Evolutionary conservation across 2,113 vertebrate genomes (phyloP), one percentile per base, ranked within the genome.

Genomic region (Stegastes partitus): DNA sequence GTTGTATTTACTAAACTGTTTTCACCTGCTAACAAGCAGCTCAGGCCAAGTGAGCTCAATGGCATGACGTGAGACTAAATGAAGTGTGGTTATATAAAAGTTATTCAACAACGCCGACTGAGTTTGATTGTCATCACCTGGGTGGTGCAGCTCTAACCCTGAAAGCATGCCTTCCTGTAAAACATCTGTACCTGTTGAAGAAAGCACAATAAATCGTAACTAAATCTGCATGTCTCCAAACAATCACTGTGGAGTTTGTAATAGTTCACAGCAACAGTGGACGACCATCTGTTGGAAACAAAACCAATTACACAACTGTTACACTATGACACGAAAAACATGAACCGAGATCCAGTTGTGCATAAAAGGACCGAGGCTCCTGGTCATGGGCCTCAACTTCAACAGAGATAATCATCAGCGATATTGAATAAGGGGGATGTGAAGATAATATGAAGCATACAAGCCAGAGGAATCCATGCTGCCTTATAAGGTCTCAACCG

Each of bases 291-390:
- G 82, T 57, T 85, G 63, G 62, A 82, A 68, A 63, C 82, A 54
- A 76, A 88, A 82, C 68, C 86, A 87, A 77, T 84, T 68, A 82
- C 55, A 83, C 70, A 82, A 87, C 59, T 45, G 64, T 81, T 83
- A 81, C 72, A 82, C 74, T 72, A 25, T 68, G 82, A 86, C 81
- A 85, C 69, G 65, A 58, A 79, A 90, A 81, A 75, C 77, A 81
- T 50, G 37, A 82, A 86, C 75, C 12, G 2, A 75, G 63, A 84
- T 74, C 78, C 78, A 84, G 67, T 86, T 90, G 78, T 89, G 84
- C 93, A 90, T 91, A 89, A 90, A 94, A 93, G 91, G 87, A 21
- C 86, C 5, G 83, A 85, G 73, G 67, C 80, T 87, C 59, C 81
- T 81, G 72, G 74, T 84, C 75, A 82, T 66, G 78, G 83, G 75